phyloP scores from a whole-genome alignment of 2,797 vertebrate species.

The Sciaenops ocellatus region DNA sequence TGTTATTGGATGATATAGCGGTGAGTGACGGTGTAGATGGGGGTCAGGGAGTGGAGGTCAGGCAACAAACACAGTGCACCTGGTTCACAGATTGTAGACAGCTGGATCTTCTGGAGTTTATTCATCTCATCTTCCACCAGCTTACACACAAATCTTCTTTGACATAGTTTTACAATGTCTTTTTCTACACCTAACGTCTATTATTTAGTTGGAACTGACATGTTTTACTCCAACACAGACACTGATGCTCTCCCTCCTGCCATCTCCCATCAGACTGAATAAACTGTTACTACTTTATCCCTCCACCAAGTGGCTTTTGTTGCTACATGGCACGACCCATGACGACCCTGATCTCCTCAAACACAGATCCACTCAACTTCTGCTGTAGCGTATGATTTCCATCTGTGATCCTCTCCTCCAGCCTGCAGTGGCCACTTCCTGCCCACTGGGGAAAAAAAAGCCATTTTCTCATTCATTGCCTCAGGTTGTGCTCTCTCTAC shows the following conservation, averaged over 20 bases:
- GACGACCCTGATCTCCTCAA: conserved; percentile 26
- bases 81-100: conserved; percentile 26
- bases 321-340: not conserved
- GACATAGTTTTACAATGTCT: not conserved
- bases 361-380: conserved; percentile 22
- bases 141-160: not conserved
- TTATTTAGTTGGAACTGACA: not conserved
- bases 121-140: conserved; percentile 9
- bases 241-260: not conserved
- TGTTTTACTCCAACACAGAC: conserved; percentile 1
- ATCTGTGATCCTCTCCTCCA: conserved; percentile 33
- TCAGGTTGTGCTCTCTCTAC: conserved; percentile 53
- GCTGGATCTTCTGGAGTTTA: not conserved
- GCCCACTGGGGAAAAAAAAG: conserved; percentile 53
- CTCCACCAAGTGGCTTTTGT: not conserved
- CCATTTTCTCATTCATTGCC: conserved; percentile 56
- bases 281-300: not conserved
- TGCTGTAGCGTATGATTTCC: conserved; percentile 25
- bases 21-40: conserved; percentile 41
- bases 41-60: conserved; percentile 58
- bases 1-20: conserved; percentile 52
- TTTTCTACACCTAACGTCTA: not conserved
- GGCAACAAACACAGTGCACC: conserved; percentile 24
- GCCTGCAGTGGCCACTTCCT: conserved; percentile 33
- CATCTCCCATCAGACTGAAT: not conserved